Conservation (phyloP, 2,888 invertebrate genomes). For the Psococerastis gibbosa region DNA sequence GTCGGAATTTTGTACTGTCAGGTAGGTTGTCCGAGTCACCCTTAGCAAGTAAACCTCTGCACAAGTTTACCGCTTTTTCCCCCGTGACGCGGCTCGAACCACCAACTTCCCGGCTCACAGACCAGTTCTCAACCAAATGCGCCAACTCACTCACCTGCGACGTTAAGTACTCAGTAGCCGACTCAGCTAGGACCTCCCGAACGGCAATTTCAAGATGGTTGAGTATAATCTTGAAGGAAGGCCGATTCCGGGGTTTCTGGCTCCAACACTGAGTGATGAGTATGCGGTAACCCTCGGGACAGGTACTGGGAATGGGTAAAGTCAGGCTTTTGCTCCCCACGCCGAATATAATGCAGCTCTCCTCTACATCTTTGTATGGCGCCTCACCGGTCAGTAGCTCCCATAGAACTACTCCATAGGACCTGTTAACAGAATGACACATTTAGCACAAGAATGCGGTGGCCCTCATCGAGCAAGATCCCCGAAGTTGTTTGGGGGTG, state of each 20-base stretch:
- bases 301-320: slow-evolving; percentile 77
- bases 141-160: slow-evolving; percentile 58
- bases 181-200: slow-evolving; percentile 46
- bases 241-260: slow-evolving; percentile 71
- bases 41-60: no score
- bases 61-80: no score
- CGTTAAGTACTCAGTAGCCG: slow-evolving; percentile 55
- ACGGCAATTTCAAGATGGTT: slow-evolving; percentile 82
- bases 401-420: slow-evolving; percentile 96
- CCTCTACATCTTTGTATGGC: slow-evolving; percentile 86
- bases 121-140: no score
- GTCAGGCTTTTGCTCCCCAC: slow-evolving; percentile 87
- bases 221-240: slow-evolving; percentile 77
- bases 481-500: no score
- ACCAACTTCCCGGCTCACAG: no score
- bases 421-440: slow-evolving; percentile 28
- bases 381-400: slow-evolving; percentile 88
- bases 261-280: slow-evolving; percentile 88
- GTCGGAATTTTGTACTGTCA: no score
- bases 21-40: no score
- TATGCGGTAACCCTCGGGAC: slow-evolving; percentile 72
- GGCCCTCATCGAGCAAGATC: no score
- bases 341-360: slow-evolving; percentile 94
- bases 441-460: no score
- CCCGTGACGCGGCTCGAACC: no score